Base-by-base conservation (phyloP, 2,113 vertebrate species). In the Chroicocephalus ridibundus region DNA sequence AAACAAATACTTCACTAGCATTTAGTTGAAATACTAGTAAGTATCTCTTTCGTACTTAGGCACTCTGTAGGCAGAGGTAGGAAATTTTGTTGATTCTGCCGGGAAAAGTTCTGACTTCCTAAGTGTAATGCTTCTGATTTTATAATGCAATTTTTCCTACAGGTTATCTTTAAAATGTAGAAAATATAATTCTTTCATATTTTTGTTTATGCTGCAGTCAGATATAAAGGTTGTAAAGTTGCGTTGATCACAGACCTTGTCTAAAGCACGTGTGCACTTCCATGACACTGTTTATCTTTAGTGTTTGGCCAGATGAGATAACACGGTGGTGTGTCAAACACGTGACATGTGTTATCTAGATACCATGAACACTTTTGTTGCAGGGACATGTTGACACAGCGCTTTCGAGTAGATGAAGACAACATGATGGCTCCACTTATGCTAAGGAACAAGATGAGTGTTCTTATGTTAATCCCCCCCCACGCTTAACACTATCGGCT, bases 371-470 rank as follows among this genome's bases (percentile, higher is more conserved):
- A 62, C 93, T 97, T 76, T 46, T 90, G 94, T 46, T 69, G 25
- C 66, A 88, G 92, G 84, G 90, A 80, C 90, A 96, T 93, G 96
- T 95, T 96, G 93, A 96, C 94, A 96, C 79, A 86, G 82, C 2
- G 2, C 90, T 93, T 97, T 54, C 18, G 87, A 94, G 92, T 17
- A 70, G 84, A 96, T 62, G 96, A 90, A 90, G 94, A 82, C 90
- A 96, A 62, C 87, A 55, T 31, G 90, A 96, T 95, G 94, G 78
- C 88, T 96, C 92, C 94, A 95, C 96, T 96, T 96, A 80, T 4
- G n/a, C 75, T 47, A 21, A 96, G 79, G 90, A 95, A 90, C 52
- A 95, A 86, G 88, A 82, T 36, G 87, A 96, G 87, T 88, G 92
- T 34, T 72, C 65, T 77, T n/a, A 31, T 36, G 58, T 57, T 54